Base-by-base conservation (phyloP, 2,888 invertebrate species). In the Physocephala rufipes region DNA sequence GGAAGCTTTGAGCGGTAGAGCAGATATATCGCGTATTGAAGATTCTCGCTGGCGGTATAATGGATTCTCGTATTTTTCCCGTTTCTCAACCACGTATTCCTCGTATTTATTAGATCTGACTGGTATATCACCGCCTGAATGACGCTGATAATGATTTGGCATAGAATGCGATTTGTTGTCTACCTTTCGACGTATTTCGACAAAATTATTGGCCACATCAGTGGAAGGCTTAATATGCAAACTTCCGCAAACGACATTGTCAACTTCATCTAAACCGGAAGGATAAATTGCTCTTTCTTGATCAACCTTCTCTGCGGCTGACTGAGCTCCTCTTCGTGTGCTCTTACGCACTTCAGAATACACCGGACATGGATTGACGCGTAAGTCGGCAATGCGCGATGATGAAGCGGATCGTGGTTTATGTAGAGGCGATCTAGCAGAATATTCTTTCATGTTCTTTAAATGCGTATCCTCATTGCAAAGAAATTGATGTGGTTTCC, bases 381-480 rank as follows among this genome's bases (percentile, higher is more conserved):
- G 78, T 36, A 84, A 59, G 24, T 86, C 86, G 2, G 78, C 79
- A 0, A 79, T 75, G 0, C 84, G 74, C 0, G 85, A 84, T 36
- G 81, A 81, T 0, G 85, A 85, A 16, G 83, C 77, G 1, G 86
- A 86, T n/a, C 85, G 80, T 2, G 84, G 84, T 67, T 86, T 86
- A 15, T 73, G 72, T 36, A 72, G 45, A 0, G 75, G 53, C 28
- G 76, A 71, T 5, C 71, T 72, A 0, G 70, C 69, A 1, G 76
- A 59, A n/a, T 74, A 74, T 26, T 74, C 73, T 0, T 61, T 24
- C 19, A 71, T 71, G 0, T 70, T 68, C 1, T 75, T 51, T 15
- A 74, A 73, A 28, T 74, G 72, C 0, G 65, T 24, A 53, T 79
- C 77, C 13, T 78, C 36, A 36, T 51, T 9, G 15, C 36, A 66